Evolutionary conservation across 2,113 vertebrate species (phyloP).

Genomic region (Girardinichthys multiradiatus): DNA sequence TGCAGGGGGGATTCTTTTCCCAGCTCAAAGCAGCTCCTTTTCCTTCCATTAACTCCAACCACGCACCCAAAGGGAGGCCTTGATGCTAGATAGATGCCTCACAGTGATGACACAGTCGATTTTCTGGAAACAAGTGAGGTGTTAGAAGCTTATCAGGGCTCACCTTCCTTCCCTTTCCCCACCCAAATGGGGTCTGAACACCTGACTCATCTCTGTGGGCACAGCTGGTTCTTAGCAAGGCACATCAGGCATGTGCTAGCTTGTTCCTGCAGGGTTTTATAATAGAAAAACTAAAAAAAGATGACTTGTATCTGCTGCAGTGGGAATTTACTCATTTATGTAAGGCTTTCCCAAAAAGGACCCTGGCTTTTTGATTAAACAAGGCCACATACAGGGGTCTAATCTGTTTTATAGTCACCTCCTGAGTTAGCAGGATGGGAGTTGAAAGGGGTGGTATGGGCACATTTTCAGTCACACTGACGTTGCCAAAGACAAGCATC

Average conservation of each 20-base stretch:
- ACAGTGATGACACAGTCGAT: conserved; percentile 65
- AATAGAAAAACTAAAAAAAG: not conserved
- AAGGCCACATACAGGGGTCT: not conserved
- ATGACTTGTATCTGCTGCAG: not conserved
- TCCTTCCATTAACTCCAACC: conserved; percentile 25
- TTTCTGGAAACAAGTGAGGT: conserved; percentile 69
- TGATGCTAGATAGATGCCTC: conserved; percentile 46
- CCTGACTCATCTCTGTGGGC: conserved; percentile 69
- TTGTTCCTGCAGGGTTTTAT: conserved; percentile 1
- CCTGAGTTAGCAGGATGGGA: conserved; percentile 58
- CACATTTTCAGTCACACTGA: conserved; percentile 43
- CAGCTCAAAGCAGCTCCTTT: not conserved
- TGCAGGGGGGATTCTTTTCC: conserved; percentile 5
- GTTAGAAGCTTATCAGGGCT: conserved; percentile 33
- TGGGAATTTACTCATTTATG: not conserved
- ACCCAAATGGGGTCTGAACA: conserved; percentile 49
- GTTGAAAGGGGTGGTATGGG: conserved; percentile 28
- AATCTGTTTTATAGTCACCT: not conserved
- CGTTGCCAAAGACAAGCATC: conserved; percentile 5
- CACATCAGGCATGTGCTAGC: conserved; percentile 22
- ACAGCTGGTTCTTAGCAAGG: conserved; percentile 67
- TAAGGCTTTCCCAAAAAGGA: not conserved
- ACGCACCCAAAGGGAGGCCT: conserved; percentile 8
- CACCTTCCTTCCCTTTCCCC: conserved; percentile 10
- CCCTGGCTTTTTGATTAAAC: not conserved